Evolutionary conservation across 1,140 invertebrate species (phyloP), one percentile per base, ranked within the genome.

Genomic region (Rhagoletis zephyria): DNA sequence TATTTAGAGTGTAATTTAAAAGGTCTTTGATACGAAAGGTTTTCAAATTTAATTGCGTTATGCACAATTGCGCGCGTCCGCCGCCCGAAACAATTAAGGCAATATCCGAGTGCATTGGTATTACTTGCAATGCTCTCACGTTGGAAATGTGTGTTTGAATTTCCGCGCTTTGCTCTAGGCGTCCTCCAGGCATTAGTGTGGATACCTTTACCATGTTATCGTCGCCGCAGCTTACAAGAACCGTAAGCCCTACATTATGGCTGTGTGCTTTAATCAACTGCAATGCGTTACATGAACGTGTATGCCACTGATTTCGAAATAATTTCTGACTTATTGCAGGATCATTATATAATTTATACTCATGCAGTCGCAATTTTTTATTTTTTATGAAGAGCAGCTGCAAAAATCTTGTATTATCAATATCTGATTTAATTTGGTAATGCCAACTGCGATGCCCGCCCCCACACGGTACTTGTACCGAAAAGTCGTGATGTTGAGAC

Each of bases 391-490:
- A 93, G 6, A 89, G 48, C 51, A 92, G 56, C 16, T 87, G 51
- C 14, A 92, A 81, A 9, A 45, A 67, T 4, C 59, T 85, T 19
- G 64, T 65, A 42, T 63, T 70, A 12, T 64, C 30, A n/a, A 59
- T 40, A 42, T 88, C 56, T 19, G 48, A 14, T 12, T 85, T 74
- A 12, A 93, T 85, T 5, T 85, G 30, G 87, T 89, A 91, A 87
- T 92, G 90, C 92, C 92, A 93, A 87, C 89, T 90, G 0, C 92
- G 90, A 89, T 92, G 91, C 1, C 91, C 92, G 12, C 92, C 92
- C 12, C 92, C 92, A 60, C 92, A 92, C 6, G 89, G 86, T 10
- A 93, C 59, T 51, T 93, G 89, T n/a, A 90, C 40, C 0, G 90
- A 67, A 4, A 91, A 88, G 85, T 90, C 91, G 30, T 89, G 67